Evolutionary conservation across 2,113 vertebrate species (phyloP).

Genomic region (Sterrhoptilus dennistouni): DNA sequence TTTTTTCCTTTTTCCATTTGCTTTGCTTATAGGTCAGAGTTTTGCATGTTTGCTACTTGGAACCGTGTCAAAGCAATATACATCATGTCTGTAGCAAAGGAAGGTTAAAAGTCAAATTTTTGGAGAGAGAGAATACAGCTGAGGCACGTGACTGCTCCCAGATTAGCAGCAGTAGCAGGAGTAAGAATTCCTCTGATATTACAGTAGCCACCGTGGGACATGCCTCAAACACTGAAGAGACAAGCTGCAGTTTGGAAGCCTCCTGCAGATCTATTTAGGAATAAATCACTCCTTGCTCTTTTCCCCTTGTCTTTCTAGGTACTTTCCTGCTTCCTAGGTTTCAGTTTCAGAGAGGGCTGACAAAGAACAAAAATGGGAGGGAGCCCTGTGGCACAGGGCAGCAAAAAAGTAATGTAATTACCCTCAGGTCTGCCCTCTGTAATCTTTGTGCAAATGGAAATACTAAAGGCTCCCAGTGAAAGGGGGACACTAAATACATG

Average conservation of each 20-base stretch:
- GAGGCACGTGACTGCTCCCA: conserved; percentile 21
- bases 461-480: not conserved
- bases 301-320: not conserved
- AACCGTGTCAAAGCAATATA: conserved; percentile 52
- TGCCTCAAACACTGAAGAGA: conserved; percentile 20
- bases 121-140: conserved; percentile 22
- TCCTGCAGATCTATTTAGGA: not conserved
- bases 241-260: not conserved
- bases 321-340: not conserved
- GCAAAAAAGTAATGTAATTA: not conserved
- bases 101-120: conserved; percentile 70
- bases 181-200: conserved; percentile 52
- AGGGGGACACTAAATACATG: not conserved
- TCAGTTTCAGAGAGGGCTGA: not conserved
- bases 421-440: not conserved
- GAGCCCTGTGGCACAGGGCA: not conserved
- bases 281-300: not conserved
- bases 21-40: conserved; percentile 31
- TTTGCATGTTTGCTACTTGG: conserved; percentile 51
- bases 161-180: conserved; percentile 65
- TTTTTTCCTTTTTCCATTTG: not conserved
- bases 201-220: conserved; percentile 26
- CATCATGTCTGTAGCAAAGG: conserved; percentile 42
- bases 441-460: not conserved
- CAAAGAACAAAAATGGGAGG: not conserved